Conservation (phyloP, 2,113 vertebrate genomes). For the Azemiops feae region DNA sequence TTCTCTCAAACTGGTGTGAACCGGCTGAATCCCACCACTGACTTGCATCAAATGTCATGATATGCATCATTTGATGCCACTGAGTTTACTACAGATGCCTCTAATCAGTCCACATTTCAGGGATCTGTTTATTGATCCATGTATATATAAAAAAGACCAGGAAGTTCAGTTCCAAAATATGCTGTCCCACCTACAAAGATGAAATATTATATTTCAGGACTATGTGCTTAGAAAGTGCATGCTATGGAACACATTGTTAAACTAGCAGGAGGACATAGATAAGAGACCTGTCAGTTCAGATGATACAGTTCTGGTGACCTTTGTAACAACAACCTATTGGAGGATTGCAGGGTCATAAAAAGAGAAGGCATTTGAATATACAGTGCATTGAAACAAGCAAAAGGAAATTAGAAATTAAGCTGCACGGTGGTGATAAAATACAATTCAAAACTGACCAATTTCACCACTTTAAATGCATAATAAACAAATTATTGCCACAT, state of each 20-base stretch:
- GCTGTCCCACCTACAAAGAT: background rate
- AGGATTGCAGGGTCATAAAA: background rate
- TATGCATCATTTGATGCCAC: background rate
- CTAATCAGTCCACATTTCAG: background rate
- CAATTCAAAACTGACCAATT: background rate
- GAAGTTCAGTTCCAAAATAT: background rate
- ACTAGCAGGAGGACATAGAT: background rate
- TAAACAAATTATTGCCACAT: background rate
- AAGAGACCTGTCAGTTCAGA: background rate
- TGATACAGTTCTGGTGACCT: background rate
- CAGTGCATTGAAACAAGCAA: background rate
- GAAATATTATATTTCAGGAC: background rate
- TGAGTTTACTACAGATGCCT: background rate
- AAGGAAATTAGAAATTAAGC: background rate
- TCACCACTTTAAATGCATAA: background rate
- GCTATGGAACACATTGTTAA: background rate
- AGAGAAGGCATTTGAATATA: background rate
- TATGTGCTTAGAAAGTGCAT: background rate
- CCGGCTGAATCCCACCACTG: too few species aligned
- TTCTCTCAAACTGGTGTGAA: too few species aligned
- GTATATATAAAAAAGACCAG: background rate
- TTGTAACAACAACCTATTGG: background rate
- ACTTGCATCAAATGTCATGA: background rate
- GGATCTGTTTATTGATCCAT: background rate
- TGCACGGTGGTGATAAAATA: background rate